Conservation (phyloP, 2,888 invertebrate genomes). For the Drosophila maculinotata region DNA sequence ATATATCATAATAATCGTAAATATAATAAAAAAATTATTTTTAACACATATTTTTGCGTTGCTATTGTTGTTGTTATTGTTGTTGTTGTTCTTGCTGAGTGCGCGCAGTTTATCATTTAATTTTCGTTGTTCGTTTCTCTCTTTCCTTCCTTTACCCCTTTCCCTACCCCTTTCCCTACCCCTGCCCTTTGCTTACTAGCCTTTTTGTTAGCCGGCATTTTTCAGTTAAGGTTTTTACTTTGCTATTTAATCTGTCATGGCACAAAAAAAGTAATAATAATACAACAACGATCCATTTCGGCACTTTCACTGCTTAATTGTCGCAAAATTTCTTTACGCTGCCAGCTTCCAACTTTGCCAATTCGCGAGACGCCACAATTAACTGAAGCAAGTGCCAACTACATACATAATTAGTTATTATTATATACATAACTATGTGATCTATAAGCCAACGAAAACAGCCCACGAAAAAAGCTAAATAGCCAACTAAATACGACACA, state of each 20-base stretch:
- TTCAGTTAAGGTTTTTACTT: slow-evolving; percentile 19
- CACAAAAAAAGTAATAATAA: slow-evolving; percentile 37
- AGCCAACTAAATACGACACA: no score
- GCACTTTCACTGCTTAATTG: slow-evolving; percentile 73
- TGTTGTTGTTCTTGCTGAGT: slow-evolving; percentile 18
- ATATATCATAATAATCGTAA: slow-evolving; percentile 14
- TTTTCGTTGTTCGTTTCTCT: slow-evolving; percentile 23
- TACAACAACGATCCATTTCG: slow-evolving; percentile 53
- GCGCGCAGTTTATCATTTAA: slow-evolving; percentile 24
- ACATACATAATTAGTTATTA: no score
- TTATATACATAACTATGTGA: neutral
- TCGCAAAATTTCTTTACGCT: slow-evolving; percentile 70
- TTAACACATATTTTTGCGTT: slow-evolving; percentile 33
- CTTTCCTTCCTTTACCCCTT: neutral
- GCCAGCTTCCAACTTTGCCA: slow-evolving; percentile 23
- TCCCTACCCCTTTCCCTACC: neutral
- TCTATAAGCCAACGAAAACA: neutral
- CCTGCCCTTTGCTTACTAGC: no score
- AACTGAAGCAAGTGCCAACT: slow-evolving; percentile 3
- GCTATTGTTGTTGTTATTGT: slow-evolving; percentile 7
- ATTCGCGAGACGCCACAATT: slow-evolving; percentile 12
- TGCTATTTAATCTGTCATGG: slow-evolving; percentile 25
- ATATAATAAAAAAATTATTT: slow-evolving; percentile 32
- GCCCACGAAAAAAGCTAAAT: no score
- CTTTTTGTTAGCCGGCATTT: slow-evolving; percentile 8